These are phyloP conservation scores for Scaptomyza tumidula DNA, from an alignment of 2,888 invertebrate species.

Conservation along the genomic window DNA sequence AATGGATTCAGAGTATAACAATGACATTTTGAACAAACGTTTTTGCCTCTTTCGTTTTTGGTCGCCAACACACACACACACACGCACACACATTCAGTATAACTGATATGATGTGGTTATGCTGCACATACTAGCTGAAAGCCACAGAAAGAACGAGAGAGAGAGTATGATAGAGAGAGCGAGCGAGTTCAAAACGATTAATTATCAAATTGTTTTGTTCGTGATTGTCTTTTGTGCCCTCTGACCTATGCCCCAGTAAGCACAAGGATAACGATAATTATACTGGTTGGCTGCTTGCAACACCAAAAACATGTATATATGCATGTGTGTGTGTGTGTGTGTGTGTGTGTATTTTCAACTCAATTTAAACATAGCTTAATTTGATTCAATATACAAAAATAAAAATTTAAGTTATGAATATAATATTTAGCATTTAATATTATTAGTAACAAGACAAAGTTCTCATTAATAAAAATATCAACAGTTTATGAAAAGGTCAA, in stretches of 20 bases:
- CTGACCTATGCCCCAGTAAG: slow-evolving; percentile 36
- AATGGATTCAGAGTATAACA: not conserved
- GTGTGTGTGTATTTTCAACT: slow-evolving; percentile 17
- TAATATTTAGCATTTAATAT: no score
- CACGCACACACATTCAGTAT: slow-evolving; percentile 20
- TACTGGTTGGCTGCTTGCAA: slow-evolving; percentile 50
- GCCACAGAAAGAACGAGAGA: slow-evolving; percentile 1
- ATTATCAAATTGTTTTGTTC: slow-evolving; percentile 67
- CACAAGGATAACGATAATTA: slow-evolving; percentile 55
- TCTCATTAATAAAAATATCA: not conserved
- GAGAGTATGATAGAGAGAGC: not conserved
- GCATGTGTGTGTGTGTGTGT: slow-evolving; percentile 6
- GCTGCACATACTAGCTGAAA: slow-evolving; percentile 22
- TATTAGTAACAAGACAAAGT: no score
- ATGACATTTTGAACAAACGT: slow-evolving; percentile 33
- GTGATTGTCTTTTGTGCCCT: slow-evolving; percentile 48
- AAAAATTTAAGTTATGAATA: no score
- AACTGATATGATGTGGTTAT: slow-evolving; percentile 61
- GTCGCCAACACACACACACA: slow-evolving; percentile 12
- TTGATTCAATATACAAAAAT: not conserved
- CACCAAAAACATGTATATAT: slow-evolving; percentile 6
- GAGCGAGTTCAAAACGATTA: slow-evolving; percentile 58
- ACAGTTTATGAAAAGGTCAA: not conserved
- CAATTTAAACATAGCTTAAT: slow-evolving; percentile 23
- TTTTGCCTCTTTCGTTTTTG: slow-evolving; percentile 54